phyloP scores from a whole-genome alignment of 2,797 vertebrate species.

The Cossypha dichroa region DNA sequence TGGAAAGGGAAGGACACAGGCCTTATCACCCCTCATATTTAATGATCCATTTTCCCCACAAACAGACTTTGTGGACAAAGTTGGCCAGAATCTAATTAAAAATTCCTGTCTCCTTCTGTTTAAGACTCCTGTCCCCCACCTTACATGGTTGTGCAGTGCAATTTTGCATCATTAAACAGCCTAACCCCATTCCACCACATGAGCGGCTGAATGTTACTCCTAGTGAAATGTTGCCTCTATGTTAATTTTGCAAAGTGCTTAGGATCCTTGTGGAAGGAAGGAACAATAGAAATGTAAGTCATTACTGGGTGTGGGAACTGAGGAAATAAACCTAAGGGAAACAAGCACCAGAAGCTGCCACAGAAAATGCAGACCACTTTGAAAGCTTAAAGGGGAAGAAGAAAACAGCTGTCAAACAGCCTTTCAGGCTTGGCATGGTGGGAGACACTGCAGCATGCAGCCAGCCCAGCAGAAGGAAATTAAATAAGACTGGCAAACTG shows the following conservation, averaged over 20 bases:
- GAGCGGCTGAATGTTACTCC: neutral
- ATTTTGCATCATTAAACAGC: constrained; percentile 7
- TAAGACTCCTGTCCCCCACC: neutral
- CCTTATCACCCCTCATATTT: neutral
- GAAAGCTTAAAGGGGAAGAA: constrained; percentile 26
- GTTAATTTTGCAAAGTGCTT: constrained; percentile 31
- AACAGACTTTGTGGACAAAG: neutral
- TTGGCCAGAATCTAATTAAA: neutral
- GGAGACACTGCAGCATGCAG: neutral
- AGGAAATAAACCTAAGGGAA: constrained; percentile 38
- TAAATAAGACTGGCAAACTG: neutral
- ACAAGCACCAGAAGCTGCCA: constrained; percentile 26
- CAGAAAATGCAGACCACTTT: neutral
- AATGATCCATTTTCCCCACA: neutral
- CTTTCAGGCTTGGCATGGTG: constrained; percentile 14
- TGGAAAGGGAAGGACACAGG: neutral
- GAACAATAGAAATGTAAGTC: constrained; percentile 22
- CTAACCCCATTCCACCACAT: neutral
- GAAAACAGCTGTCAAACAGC: constrained; percentile 36
- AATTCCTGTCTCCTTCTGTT: neutral
- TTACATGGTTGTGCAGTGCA: neutral
- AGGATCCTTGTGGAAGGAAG: constrained; percentile 32
- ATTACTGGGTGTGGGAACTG: neutral
- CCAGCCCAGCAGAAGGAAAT: neutral
- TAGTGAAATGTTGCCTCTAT: neutral